These are phyloP conservation scores for Nycteola revayana DNA, from an alignment of 2,888 invertebrate genomes.

Conservation along the genomic window DNA sequence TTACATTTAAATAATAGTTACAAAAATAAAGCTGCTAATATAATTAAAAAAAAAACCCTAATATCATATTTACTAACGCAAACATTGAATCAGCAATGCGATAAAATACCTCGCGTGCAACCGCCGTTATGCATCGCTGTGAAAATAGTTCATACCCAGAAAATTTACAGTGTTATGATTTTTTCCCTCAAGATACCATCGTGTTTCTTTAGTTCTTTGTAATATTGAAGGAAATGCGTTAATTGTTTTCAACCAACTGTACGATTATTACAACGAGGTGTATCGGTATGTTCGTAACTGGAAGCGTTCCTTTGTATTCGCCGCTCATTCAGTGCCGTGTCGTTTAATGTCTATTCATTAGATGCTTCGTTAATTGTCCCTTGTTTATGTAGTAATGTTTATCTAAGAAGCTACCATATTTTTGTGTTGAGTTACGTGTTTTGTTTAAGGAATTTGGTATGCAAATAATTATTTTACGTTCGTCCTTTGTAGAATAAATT, in stretches of 20 bases:
- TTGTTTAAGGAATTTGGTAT: conserved; percentile 24
- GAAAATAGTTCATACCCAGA: too few species aligned
- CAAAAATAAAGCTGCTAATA: too few species aligned
- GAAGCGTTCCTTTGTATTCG: conserved; percentile 49
- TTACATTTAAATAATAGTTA: too few species aligned
- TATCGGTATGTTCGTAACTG: conserved; percentile 50
- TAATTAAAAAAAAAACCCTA: too few species aligned
- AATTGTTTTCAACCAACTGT: conserved; percentile 54
- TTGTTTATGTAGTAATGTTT: conserved; percentile 32
- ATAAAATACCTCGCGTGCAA: too few species aligned
- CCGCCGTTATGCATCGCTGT: too few species aligned
- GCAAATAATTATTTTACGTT: conserved; percentile 22
- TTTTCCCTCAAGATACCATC: conserved; percentile 17
- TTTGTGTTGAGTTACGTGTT: conserved; percentile 23
- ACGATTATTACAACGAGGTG: conserved; percentile 47
- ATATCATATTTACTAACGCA: too few species aligned
- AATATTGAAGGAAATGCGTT: conserved; percentile 49
- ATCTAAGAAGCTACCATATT: conserved; percentile 28
- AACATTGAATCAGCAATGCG: too few species aligned
- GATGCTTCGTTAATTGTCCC: conserved; percentile 45
- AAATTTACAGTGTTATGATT: background rate
- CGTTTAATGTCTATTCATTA: conserved; percentile 53
- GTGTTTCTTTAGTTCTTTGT: conserved; percentile 32
- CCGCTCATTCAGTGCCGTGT: conserved; percentile 56
- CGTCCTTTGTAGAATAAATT: background rate